phyloP scores from a whole-genome alignment of 2,797 vertebrate species.

The Enteromius paludinosus region DNA sequence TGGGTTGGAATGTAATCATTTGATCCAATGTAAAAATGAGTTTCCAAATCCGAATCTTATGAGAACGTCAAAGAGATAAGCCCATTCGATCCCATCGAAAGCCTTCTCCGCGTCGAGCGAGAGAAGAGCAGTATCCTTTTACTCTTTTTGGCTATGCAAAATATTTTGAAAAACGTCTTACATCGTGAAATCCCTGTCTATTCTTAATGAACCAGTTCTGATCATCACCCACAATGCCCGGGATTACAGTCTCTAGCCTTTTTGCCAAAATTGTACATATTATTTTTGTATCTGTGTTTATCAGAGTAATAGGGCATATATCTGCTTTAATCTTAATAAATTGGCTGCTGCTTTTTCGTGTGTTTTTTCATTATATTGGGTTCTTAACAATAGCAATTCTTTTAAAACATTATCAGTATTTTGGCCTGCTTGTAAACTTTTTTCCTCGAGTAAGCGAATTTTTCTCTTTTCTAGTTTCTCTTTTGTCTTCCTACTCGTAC shows the following conservation, averaged over 20 bases:
- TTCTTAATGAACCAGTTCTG: slow-evolving; percentile 27
- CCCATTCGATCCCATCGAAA: not conserved
- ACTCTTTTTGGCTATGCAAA: slow-evolving; percentile 31
- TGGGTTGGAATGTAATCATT: slow-evolving; percentile 24
- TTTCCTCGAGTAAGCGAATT: not conserved
- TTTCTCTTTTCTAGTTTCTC: slow-evolving; percentile 11
- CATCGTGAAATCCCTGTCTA: slow-evolving; percentile 34
- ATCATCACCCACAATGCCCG: slow-evolving; percentile 19
- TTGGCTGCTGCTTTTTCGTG: not conserved
- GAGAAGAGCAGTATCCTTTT: slow-evolving; percentile 5
- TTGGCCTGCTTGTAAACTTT: not conserved
- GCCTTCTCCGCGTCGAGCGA: slow-evolving; percentile 2
- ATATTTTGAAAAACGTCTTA: not conserved
- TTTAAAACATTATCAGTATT: not conserved
- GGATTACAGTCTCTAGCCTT: slow-evolving; percentile 12
- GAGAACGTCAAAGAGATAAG: slow-evolving; percentile 26
- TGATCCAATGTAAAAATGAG: slow-evolving; percentile 8
- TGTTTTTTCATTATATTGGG: not conserved
- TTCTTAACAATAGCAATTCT: slow-evolving; percentile 1
- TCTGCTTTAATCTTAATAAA: slow-evolving; percentile 5
- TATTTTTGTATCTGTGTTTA: slow-evolving; percentile 5
- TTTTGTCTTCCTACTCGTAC: not conserved
- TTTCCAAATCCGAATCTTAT: slow-evolving; percentile 28
- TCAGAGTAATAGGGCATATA: not conserved
- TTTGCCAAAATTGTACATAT: slow-evolving; percentile 5